Evolutionary conservation across 2,113 vertebrate genomes (phyloP).

Genomic region (Pampusana beccarii): DNA sequence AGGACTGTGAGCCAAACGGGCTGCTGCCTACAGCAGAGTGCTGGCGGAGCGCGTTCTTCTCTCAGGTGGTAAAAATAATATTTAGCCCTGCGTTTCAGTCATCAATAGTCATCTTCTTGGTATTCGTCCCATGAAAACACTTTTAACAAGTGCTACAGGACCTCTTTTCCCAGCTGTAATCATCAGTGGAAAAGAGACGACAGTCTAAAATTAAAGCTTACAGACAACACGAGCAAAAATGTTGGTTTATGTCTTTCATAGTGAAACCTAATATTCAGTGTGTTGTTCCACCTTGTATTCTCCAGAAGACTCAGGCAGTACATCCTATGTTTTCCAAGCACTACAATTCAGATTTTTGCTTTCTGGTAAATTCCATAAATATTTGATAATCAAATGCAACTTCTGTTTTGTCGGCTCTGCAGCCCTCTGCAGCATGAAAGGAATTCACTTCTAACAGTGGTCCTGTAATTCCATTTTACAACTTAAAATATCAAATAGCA

Average conservation of each 20-base stretch:
- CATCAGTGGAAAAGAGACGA: neutral
- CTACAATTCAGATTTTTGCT: neutral
- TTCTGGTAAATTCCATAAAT: neutral
- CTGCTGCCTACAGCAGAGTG: neutral
- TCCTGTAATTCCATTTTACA: neutral
- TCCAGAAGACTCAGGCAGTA: neutral
- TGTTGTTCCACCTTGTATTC: neutral
- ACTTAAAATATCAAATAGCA: neutral
- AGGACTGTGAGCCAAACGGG: accelerated
- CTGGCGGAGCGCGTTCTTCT: accelerated
- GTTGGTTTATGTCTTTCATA: neutral
- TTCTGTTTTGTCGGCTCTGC: neutral
- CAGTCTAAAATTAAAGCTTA: constrained; percentile 7
- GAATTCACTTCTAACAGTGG: neutral
- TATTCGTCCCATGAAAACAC: neutral
- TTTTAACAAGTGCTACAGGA: neutral
- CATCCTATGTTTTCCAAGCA: neutral
- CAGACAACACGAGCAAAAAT: neutral
- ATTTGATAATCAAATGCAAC: constrained; percentile 15
- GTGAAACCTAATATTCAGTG: neutral
- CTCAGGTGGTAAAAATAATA: neutral
- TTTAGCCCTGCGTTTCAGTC: neutral
- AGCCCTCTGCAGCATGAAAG: neutral
- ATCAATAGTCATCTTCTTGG: neutral
- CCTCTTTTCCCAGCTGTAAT: neutral